Evolutionary conservation across 53 echinoderm and acorn worm species (phyloP), one percentile per base, ranked within the genome.

Genomic region (Echinometra lucunter): DNA sequence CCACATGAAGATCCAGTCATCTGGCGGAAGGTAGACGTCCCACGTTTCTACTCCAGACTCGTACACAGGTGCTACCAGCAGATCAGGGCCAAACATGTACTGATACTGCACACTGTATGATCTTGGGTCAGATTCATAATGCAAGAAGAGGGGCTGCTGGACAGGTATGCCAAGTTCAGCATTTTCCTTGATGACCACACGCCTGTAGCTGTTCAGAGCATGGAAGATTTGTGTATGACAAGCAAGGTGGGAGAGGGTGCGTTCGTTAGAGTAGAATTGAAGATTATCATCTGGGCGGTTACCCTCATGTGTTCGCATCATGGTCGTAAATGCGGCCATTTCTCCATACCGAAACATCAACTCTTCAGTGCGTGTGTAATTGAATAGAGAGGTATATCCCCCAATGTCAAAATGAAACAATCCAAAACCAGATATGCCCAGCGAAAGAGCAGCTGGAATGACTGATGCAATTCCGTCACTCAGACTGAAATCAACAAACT

Each of bases 251-350:
- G 85, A 85, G 44, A 95, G 96, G 5, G 96, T 98, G 58, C 94
- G 89, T 10, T 69, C 88, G 81, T 96, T 96, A 32, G 97, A 96
- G 91, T 98, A 98, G 90, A 95, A 97, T 94, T 98, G 99, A 92
- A 96, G 96, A 95, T 98, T 98, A 23, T 96, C 96, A 23, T 60
- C 58, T 1, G 99, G 99, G 6, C 99, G 95, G 75, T 98, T 98
- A 8, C 99, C 99, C 82, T 98, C 99, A 58, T 98, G 99, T 2
- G 97, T 98, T 44, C 99, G 94, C 99, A 98, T 98, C 96, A 98
- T 95, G 17, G 99, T 96, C 4, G 99, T 98, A 89, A 98, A 98
- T 27, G 97, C 98, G 16, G 99, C 96, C 34, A 98, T 90, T 88
- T 98, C 99, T n/a, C 97, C 99, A 49, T 97, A 98, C 9, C 99